A percentile compares a stretch with the other conserved stretches of the same genome.
Evolutionary conservation across 2,888 invertebrate genomes (phyloP).

Genomic region (Catocala fraxini): DNA sequence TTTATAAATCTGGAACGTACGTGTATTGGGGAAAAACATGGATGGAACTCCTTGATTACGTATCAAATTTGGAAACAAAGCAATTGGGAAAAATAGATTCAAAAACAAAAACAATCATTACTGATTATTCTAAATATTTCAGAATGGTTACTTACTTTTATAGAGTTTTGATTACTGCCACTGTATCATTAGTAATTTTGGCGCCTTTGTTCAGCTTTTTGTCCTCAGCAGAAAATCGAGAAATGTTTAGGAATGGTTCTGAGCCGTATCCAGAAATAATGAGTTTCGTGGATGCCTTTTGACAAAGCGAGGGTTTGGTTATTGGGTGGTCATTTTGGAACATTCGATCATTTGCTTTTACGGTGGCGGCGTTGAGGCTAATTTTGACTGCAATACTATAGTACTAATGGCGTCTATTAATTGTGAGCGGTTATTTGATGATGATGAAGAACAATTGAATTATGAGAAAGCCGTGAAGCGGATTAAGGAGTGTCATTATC

Average conservation of each 20-base stretch:
- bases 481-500: constrained; percentile 68
- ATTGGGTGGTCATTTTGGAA: constrained; percentile 60
- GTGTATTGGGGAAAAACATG: constrained; percentile 70
- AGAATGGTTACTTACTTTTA: constrained; percentile 71
- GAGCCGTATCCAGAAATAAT: constrained; percentile 74
- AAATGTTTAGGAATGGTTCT: constrained; percentile 58
- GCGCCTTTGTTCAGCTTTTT: constrained; percentile 66
- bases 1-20: constrained; percentile 70
- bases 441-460: constrained; percentile 43
- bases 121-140: constrained; percentile 69
- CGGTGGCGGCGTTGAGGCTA: constrained; percentile 76
- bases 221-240: constrained; percentile 55
- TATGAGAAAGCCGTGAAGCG: constrained; percentile 55
- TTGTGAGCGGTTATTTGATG: constrained; percentile 65
- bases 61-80: constrained; percentile 62
- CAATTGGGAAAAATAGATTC: constrained; percentile 60
- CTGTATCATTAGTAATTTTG: constrained; percentile 68
- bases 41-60: constrained; percentile 64
- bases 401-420: constrained; percentile 71
- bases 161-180: constrained; percentile 67
- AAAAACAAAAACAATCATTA: constrained; percentile 54
- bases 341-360: constrained; percentile 71
- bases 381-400: constrained; percentile 75
- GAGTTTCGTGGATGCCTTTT: constrained; percentile 78
- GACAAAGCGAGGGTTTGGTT: constrained; percentile 68